Evolutionary conservation across 2,888 invertebrate species (phyloP).

Genomic region (Nomada lathburiana): DNA sequence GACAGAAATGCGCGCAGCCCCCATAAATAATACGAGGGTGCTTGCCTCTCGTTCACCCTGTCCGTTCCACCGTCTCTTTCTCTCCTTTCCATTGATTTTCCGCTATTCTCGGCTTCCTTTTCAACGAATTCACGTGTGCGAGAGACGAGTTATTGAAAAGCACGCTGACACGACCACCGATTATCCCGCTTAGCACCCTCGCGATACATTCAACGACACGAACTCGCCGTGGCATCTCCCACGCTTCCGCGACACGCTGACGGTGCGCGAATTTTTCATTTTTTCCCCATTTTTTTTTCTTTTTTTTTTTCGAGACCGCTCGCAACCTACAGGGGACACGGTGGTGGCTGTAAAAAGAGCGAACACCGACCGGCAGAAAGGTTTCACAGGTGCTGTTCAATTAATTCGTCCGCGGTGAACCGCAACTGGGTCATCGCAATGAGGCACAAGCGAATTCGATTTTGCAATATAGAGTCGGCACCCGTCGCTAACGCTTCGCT

Average conservation of each 20-base stretch:
- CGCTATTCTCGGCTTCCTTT: conserved; percentile 12
- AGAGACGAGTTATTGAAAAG: conserved; percentile 44
- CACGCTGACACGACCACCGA: conserved; percentile 26
- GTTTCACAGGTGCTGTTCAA: conserved; percentile 46
- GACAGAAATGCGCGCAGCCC: conserved; percentile 69
- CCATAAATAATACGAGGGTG: conserved; percentile 65
- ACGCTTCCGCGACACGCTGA: neutral
- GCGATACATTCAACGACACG: conserved; percentile 14
- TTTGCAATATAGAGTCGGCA: conserved; percentile 40
- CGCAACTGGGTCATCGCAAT: conserved; percentile 59
- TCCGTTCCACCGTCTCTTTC: conserved; percentile 12
- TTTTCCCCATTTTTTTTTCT: neutral
- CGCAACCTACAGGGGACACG: neutral
- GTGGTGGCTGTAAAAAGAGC: conserved; percentile 15
- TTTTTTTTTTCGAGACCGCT: neutral
- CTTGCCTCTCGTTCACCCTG: conserved; percentile 53
- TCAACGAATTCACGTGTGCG: conserved; percentile 36
- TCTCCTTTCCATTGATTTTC: conserved; percentile 16
- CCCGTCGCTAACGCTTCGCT: conserved; percentile 23
- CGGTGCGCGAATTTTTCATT: neutral
- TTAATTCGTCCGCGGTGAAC: conserved; percentile 57
- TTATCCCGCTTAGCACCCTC: conserved; percentile 39
- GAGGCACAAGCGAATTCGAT: conserved; percentile 60
- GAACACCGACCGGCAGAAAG: conserved; percentile 18
- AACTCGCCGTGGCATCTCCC: conserved; percentile 2